phyloP scores from a whole-genome alignment of 2,797 vertebrate genomes.

The Neostethus bicornis region DNA sequence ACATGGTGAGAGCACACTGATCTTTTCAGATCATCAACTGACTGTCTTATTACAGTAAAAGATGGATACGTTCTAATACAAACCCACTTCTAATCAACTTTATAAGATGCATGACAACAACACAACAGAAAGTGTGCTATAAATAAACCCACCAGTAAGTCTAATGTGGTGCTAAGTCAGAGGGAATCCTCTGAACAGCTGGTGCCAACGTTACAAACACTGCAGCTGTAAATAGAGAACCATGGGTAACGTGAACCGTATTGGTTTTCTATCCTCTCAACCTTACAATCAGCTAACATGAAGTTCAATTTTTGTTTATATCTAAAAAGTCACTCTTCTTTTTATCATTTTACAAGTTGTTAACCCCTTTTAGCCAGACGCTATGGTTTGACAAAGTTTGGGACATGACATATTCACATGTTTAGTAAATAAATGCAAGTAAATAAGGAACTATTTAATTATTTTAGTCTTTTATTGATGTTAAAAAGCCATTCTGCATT shows the following conservation, averaged over 20 bases:
- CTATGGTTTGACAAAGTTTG: too few relatives aligned
- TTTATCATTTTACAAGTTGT: background rate
- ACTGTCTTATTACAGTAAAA: background rate
- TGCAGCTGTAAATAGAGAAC: constrained; percentile 42
- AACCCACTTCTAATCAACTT: background rate
- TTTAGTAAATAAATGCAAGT: too few relatives aligned
- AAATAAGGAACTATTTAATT: background rate
- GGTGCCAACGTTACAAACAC: constrained; percentile 27
- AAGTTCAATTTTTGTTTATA: background rate
- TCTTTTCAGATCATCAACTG: background rate
- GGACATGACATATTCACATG: too few relatives aligned
- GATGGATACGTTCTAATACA: background rate
- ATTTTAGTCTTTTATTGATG: background rate
- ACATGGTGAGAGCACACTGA: background rate
- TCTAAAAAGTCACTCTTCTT: background rate
- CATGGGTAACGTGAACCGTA: background rate
- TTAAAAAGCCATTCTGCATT: background rate
- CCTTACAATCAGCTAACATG: constrained; percentile 10
- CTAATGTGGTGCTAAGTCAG: constrained; percentile 37
- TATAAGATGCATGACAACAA: constrained; percentile 41
- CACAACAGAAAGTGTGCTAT: constrained; percentile 52
- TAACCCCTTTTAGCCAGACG: too few relatives aligned
- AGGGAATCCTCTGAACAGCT: constrained; percentile 66
- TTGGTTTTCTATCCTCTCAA: background rate
- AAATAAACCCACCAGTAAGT: constrained; percentile 45